Conservation (phyloP, 2,888 invertebrate species). For the Xestoiulus laeticollis region DNA sequence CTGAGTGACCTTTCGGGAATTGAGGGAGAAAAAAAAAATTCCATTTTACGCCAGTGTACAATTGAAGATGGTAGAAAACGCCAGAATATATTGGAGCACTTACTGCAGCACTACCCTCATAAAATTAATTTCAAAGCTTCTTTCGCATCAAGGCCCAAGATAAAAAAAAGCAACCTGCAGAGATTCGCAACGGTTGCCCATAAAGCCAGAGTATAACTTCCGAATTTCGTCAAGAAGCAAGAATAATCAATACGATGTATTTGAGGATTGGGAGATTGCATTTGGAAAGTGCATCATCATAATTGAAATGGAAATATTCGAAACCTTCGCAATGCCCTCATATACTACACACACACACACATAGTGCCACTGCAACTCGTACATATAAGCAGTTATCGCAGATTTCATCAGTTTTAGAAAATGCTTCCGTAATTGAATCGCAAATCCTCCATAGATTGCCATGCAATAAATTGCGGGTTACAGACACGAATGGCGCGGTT, state of each 20-base stretch:
- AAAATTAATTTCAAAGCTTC: conserved; percentile 9
- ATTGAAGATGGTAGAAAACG: neutral
- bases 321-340: neutral
- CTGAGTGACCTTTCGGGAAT: conserved; percentile 1
- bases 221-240: conserved; percentile 9
- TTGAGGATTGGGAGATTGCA: neutral
- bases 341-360: too few relatives aligned
- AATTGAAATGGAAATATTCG: neutral
- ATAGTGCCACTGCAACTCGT: too few relatives aligned
- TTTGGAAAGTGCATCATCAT: conserved; percentile 9
- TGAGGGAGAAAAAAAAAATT: neutral
- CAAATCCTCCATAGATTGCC: conserved; percentile 1
- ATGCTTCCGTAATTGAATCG: neutral
- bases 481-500: neutral
- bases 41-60: neutral
- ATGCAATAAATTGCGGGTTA: conserved; percentile 1
- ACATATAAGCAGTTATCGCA: neutral
- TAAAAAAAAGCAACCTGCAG: conserved; percentile 2
- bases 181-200: neutral
- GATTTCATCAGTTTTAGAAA: neutral
- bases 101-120: neutral
- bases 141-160: neutral
- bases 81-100: conserved; percentile 9
- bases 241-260: conserved; percentile 1
- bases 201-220: neutral